These are phyloP conservation scores for Mus spretus DNA, from an alignment of 2,797 vertebrate genomes.

Conservation along the genomic window DNA sequence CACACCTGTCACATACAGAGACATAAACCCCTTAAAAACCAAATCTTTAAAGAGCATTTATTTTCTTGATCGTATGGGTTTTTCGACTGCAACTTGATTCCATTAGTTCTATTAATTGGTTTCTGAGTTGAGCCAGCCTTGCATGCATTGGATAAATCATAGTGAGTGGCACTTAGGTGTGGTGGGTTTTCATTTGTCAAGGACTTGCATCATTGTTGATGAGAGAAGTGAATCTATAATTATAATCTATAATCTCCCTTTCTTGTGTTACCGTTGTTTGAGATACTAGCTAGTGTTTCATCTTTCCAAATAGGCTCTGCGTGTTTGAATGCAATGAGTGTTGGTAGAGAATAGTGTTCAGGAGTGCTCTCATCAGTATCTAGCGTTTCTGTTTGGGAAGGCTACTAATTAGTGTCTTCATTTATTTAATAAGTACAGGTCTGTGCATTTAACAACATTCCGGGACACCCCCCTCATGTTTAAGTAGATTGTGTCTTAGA, in stretches of 20 bases:
- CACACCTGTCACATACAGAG: neutral
- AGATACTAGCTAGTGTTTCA: neutral
- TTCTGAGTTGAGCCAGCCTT: constrained; percentile 37
- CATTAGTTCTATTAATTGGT: neutral
- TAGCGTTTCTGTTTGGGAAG: constrained; percentile 14
- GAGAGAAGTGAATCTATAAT: neutral
- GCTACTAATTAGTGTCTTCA: neutral
- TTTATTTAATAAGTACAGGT: constrained; percentile 6
- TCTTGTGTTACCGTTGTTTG: constrained; percentile 50
- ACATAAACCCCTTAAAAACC: neutral
- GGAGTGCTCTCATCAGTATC: neutral
- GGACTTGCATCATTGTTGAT: neutral
- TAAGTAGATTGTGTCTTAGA: constrained; percentile 31
- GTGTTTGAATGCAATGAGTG: neutral
- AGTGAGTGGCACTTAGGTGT: neutral
- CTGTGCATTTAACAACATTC: neutral
- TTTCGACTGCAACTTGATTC: neutral
- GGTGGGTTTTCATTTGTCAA: neutral
- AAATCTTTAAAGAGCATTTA: neutral
- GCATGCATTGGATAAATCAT: neutral
- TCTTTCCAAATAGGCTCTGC: neutral
- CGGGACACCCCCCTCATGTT: neutral
- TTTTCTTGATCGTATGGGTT: neutral
- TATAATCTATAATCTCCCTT: constrained; percentile 35
- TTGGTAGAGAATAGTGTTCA: constrained; percentile 17